Evolutionary conservation across 35 echinoderm and acorn worm species (phyloP).

Genomic region (Lytechinus pictus): DNA sequence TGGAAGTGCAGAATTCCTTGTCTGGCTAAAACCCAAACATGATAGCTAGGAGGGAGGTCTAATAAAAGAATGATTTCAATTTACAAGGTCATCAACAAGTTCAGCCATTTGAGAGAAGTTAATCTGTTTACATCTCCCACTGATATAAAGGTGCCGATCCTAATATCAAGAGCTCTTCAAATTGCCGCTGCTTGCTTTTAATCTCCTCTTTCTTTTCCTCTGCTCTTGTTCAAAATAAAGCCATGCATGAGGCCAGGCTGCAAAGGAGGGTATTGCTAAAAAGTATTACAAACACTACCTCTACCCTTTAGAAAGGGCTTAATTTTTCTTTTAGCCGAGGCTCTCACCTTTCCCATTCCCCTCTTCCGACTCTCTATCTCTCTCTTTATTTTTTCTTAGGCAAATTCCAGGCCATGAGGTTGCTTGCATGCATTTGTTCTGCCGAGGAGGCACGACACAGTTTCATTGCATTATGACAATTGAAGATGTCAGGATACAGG

Average conservation of each 20-base stretch:
- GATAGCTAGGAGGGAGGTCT: not conserved
- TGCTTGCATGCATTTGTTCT: not conserved
- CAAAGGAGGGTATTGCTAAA: not conserved
- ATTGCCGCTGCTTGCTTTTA: not conserved
- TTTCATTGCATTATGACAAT: conserved; percentile 14
- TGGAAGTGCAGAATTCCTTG: not conserved
- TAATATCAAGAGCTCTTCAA: not conserved
- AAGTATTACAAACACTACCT: not conserved
- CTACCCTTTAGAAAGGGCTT: not conserved
- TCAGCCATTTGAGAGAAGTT: not conserved
- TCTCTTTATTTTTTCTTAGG: not conserved
- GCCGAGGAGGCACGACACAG: conserved; percentile 5
- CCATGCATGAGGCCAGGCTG: not conserved
- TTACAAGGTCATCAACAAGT: not conserved
- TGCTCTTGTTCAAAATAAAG: not conserved
- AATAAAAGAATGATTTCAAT: not conserved
- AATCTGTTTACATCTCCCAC: not conserved
- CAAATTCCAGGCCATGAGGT: not conserved
- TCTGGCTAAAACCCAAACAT: not conserved
- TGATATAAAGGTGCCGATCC: not conserved
- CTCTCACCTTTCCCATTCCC: not conserved
- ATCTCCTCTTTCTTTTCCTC: not conserved
- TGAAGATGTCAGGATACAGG: not conserved
- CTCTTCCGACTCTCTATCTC: not conserved
- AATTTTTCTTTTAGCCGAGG: not conserved